Base-by-base conservation (phyloP, 2,888 invertebrate species). In the Psylliodes chrysocephalus region DNA sequence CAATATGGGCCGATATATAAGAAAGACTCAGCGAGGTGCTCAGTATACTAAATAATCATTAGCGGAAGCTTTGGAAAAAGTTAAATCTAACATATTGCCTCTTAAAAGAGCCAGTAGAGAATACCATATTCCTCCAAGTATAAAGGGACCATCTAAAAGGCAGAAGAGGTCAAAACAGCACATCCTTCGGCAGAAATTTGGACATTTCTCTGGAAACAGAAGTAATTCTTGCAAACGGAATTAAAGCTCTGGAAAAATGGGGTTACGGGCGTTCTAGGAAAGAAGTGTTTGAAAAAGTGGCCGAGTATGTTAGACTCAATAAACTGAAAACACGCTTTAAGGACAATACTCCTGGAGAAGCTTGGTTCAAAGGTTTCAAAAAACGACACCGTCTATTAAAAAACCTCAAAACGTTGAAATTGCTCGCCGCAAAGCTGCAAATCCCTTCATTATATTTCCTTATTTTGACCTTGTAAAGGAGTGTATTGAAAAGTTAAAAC, bases 381-480 rank as follows among this genome's bases (percentile, higher is more conserved):
- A 67, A 66, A 42, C 17, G 70, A 28, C 66, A 73, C 56, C 60
- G 66, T 74, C 76, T n/a, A 59, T 79, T 18, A 81, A 80, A 73
- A 75, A 68, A 61, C 77, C 78, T 5, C 77, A 80, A 72, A 66
- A 70, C 22, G 75, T 79, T 2, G 78, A 79, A 69, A 69, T 71
- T 66, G 67, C 73, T 8, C 46, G 76, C 18, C 73, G 73, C 59
- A 73, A 71, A 65, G 49, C 51, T 1, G 47, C 62, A 19, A 75
- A 75, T 60, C 75, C 74, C 8, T 75, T 73, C 54, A 56, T 67
- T 7, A 68, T 74, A 15, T 47, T 65, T 17, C 53, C 42, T 1
- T 69, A 71, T 52, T 75, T 70, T 19, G 35, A 67, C n/a, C 15
- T 66, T 17, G 44, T 72, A 38, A 46, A 72, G 52, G 52, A 51